Evolutionary conservation across 2,113 vertebrate genomes (phyloP), one percentile per base, ranked within the genome.

Genomic region (Chamaetylas fuelleborni): DNA sequence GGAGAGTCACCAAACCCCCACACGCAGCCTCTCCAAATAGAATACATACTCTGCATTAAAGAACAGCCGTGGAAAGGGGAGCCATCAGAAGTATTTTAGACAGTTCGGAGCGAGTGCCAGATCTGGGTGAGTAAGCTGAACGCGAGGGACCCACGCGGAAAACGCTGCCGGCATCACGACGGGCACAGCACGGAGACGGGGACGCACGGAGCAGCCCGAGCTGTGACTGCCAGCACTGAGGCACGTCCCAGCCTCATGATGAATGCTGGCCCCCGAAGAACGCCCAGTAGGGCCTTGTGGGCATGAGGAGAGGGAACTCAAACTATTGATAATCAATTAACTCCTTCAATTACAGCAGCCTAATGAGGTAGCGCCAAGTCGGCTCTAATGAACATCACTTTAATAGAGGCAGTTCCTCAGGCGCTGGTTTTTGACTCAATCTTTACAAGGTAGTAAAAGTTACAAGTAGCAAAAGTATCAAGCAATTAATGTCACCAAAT

Each of bases 251-350:
- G 83, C 61, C 24, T 14, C 80, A 14, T 50, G 82, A 93, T 79
- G 74, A 62, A 90, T 26, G 67, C 34, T 8, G 56, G 77, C 56
- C 88, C 86, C 89, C 31, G 5, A 90, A 76, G 87, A 94, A 88
- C 86, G 72, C 84, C 88, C 47, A 4, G 4, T 2, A 54, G 69
- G 47, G 71, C 79, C 54, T 61, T 5, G 22, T 6, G 20, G 80
- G 79, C 70, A 89, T 5, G 65, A 80, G 69, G 60, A 72, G 69
- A 86, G 34, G 81, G 78, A 92, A 70, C 73, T 60, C 57, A 89
- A 90, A 81, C 78, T 95, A 95, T 94, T 96, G 96, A 95, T 96
- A 96, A 97, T 95, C 94, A 97, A 96, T 97, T 96, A 94, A 95
- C 82, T 96, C 94, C 95, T 95, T 93, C 96, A 92, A 94, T 95